Evolutionary conservation across 2,888 invertebrate species (phyloP), one percentile per base, ranked within the genome.

Genomic region (Scaptomyza tumidula): DNA sequence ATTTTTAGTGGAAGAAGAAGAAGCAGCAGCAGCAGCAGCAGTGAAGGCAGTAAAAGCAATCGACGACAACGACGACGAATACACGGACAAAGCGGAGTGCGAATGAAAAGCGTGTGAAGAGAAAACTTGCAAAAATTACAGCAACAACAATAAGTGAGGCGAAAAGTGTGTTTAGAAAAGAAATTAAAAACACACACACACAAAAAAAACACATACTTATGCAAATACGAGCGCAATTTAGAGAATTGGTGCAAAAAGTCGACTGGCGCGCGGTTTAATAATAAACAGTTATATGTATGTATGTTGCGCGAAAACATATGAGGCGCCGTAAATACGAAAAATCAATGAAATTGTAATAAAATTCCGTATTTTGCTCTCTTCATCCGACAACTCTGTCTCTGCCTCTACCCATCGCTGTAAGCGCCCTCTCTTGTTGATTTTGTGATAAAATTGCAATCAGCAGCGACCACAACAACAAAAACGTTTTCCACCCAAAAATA

Each of bases 131-230:
- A 87, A 85, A 85, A 85, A 82, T 85, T 87, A 85, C 76, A 85
- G 62, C 72, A 85, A 87, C 86, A 84, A 84, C 75, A 75, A 84
- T 61, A 78, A 66, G 71, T 62, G 41, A 80, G 56, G 63, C 86
- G 72, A 83, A 88, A 86, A 85, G 87, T 88, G 89, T 85, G 89
- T 82, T 83, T 83, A 87, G 89, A 85, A 85, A 88, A 88, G 88
- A 88, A 84, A 84, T 84, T 84, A 84, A 84, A 84, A 87, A 82
- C 83, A 85, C 80, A 71, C 84, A 68, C 58, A 72, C 68, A 68
- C 31, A 55, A 52, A 69, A 52, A 69, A 59, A 78, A 75, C 57
- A 64, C 55, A 79, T 65, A 71, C 64, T 59, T 59, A 63, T 62
- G 72, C 69, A 72, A 75, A 78, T 71, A 45, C 52, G 65, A 70